Evolutionary conservation across 2,797 vertebrate genomes (phyloP).

Genomic region (Falco novaeseelandiae): DNA sequence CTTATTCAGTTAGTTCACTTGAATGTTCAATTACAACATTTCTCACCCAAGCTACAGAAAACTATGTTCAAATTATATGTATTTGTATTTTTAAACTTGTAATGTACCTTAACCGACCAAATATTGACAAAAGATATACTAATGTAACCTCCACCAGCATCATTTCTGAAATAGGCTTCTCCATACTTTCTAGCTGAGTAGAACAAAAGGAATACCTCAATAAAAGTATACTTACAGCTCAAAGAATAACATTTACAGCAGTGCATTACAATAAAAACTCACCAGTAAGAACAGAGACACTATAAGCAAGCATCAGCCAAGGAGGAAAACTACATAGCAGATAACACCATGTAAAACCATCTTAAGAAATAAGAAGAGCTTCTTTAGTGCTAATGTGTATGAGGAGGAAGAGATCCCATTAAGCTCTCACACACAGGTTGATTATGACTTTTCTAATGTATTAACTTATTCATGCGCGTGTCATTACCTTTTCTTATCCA

Average conservation of each 20-base stretch:
- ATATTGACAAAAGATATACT: background rate
- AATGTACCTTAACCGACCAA: background rate
- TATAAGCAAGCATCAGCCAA: background rate
- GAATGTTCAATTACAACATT: background rate
- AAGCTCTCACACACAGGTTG: background rate
- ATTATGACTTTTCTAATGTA: background rate
- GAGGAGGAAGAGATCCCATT: background rate
- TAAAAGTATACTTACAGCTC: background rate
- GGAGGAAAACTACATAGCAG: background rate
- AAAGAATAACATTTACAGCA: background rate
- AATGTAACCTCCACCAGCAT: background rate
- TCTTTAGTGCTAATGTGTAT: background rate
- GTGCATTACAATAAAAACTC: background rate
- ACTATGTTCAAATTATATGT: background rate
- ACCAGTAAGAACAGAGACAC: background rate
- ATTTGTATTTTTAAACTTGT: background rate
- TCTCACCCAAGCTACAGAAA: background rate
- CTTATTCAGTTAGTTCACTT: background rate
- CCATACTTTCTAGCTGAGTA: background rate
- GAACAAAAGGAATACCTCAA: background rate
- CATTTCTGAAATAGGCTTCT: background rate
- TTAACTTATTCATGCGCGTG: background rate
- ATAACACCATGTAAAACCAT: background rate
- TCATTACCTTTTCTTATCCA: conserved; percentile 92
- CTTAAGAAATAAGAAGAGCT: background rate